These are phyloP conservation scores for Drosophila nr. perissopoda DNA, from an alignment of 2,888 invertebrate species.

Conservation along the genomic window DNA sequence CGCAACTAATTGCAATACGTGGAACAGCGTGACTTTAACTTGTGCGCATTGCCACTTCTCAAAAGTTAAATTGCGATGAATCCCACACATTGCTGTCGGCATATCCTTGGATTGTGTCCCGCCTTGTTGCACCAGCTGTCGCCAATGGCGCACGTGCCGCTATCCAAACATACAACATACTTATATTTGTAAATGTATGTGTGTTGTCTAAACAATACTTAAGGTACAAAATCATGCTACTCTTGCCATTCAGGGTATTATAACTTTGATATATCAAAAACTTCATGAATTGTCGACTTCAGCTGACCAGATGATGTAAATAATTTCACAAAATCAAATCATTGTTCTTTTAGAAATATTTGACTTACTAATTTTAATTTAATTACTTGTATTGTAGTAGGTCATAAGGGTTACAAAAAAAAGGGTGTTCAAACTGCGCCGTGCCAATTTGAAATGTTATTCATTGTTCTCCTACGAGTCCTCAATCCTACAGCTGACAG, in stretches of 20 bases:
- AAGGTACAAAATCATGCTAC: slow-evolving; percentile 17
- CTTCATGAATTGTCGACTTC: background rate
- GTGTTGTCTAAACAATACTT: slow-evolving; percentile 12
- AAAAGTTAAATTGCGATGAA: slow-evolving; percentile 60
- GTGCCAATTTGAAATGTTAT: background rate
- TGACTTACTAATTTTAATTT: background rate
- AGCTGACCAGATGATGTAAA: too few species aligned
- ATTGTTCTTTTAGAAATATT: too few species aligned
- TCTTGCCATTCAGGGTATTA: background rate
- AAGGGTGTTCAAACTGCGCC: slow-evolving; percentile 12
- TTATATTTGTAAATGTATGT: background rate
- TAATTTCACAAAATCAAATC: too few species aligned
- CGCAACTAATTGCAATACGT: slow-evolving; percentile 68
- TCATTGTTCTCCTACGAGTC: background rate
- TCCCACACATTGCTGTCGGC: slow-evolving; percentile 39
- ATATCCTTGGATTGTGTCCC: slow-evolving; percentile 10
- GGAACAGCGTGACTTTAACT: slow-evolving; percentile 47
- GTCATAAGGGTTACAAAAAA: too few species aligned
- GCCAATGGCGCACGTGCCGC: slow-evolving; percentile 21
- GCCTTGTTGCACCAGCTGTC: slow-evolving; percentile 38
- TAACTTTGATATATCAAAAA: background rate
- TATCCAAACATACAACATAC: background rate
- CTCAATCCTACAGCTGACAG: slow-evolving; percentile 12
- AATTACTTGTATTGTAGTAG: background rate
- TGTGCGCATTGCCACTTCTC: slow-evolving; percentile 47